Base-by-base conservation (phyloP, 2,797 vertebrate species). In the Sebastes jordani region DNA sequence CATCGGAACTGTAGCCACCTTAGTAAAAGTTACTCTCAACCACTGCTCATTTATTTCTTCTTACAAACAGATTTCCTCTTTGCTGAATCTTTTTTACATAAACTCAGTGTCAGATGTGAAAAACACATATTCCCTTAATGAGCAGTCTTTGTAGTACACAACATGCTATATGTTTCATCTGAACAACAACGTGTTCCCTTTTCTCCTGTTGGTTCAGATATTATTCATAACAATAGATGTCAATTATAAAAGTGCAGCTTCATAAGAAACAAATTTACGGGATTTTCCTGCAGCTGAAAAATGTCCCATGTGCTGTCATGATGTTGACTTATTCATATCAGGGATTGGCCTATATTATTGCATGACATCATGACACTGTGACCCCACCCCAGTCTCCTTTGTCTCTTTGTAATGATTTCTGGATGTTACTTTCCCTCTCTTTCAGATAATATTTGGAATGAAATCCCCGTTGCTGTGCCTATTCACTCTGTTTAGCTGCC, bases 401-500 rank as follows among this genome's bases (percentile, higher is more conserved):
- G 7, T 68, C 38, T 76, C 60, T 52, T 10, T 27, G 36, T 80
- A 67, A 73, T 75, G 66, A 70, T 59, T 62, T 67, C 55, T 83
- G 56, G 78, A 87, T 76, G 73, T 75, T 74, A 62, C 34, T 32
- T 18, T 70, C 25, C 22, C 46, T 60, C 49, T 60, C 34, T 6
- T 10, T 78, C 80, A 72, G 69, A 78, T 71, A 73, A 76, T 77
- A 70, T 87, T 86, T 80, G 65, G 86, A 83, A 74, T 84, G 65
- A 86, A 89, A 87, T 62, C 76, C 55, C 67, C 38, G n/a, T 83
- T 82, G 71, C 74, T 79, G 75, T 81, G 83, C 67, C 56, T 85
- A 86, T 88, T 88, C 84, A 71, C 87, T 84, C 64, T 81, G 84
- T 87, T 83, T 80, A 72, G 14, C 85, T 91, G 91, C 86, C 90